Evolutionary conservation across 2,888 invertebrate genomes (phyloP).

Genomic region (Chydorus sphaericus): DNA sequence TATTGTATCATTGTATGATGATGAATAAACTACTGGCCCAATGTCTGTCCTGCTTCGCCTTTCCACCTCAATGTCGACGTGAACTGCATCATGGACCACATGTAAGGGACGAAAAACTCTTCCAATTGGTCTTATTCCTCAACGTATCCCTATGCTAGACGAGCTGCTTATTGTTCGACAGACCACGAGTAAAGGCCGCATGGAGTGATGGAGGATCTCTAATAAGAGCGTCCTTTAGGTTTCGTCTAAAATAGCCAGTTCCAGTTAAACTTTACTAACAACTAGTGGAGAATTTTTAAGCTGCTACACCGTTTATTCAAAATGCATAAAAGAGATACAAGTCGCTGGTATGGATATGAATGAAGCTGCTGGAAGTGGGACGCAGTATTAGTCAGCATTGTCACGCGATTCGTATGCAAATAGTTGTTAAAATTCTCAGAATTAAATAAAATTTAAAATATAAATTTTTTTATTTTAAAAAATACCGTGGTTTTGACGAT

Average conservation of each 20-base stretch:
- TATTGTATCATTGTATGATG: no score
- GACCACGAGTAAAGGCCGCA: slow-evolving; percentile 76
- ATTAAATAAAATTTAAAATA: slow-evolving; percentile 15
- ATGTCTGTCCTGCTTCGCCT: not conserved
- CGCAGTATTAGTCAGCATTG: slow-evolving; percentile 97
- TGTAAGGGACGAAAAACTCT: slow-evolving; percentile 98
- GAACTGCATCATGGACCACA: slow-evolving; percentile 75
- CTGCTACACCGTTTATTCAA: slow-evolving; percentile 70
- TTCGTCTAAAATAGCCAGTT: slow-evolving; percentile 84
- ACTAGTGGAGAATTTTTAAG: not conserved
- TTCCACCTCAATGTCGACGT: slow-evolving; percentile 39
- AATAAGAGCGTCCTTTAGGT: slow-evolving; percentile 90
- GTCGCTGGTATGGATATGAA: slow-evolving; percentile 87
- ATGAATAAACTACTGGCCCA: no score
- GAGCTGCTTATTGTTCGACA: slow-evolving; percentile 76
- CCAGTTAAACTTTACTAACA: slow-evolving; percentile 40
- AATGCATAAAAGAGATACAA: slow-evolving; percentile 81
- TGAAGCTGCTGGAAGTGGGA: slow-evolving; percentile 76
- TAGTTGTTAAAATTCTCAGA: slow-evolving; percentile 60
- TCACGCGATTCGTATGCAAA: slow-evolving; percentile 93
- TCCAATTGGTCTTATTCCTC: slow-evolving; percentile 98
- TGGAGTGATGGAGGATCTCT: slow-evolving; percentile 96
- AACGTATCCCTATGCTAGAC: slow-evolving; percentile 92
- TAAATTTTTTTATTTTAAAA: not conserved
- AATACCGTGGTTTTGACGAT: slow-evolving; percentile 76